Conservation (phyloP, 2,113 vertebrate species). For the Nesospiza acunhae region DNA sequence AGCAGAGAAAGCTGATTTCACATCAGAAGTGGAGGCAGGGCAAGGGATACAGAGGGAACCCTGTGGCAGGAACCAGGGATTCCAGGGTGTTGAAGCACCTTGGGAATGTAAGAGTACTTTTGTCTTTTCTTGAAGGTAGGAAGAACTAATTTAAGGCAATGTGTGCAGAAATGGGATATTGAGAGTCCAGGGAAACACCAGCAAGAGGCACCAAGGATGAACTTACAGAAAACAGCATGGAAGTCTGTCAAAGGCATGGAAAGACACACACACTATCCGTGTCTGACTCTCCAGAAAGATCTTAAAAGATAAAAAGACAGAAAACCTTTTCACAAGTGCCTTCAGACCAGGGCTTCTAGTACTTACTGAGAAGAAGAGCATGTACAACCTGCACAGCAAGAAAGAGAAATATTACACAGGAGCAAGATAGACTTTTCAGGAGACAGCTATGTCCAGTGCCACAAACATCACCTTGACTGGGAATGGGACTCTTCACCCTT, state of each 20-base stretch:
- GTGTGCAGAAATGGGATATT: background rate
- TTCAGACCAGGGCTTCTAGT: background rate
- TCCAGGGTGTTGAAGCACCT: background rate
- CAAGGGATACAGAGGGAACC: background rate
- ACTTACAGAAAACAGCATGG: accelerated
- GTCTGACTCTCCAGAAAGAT: background rate
- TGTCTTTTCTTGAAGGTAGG: background rate
- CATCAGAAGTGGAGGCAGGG: background rate
- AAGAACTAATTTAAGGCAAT: background rate
- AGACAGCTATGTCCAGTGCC: background rate
- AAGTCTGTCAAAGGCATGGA: background rate
- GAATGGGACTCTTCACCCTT: background rate
- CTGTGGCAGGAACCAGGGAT: background rate
- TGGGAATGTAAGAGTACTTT: background rate
- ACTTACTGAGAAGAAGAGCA: background rate
- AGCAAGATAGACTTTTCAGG: background rate
- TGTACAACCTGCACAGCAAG: background rate
- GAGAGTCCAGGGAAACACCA: background rate
- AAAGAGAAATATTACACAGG: background rate
- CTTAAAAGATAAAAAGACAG: too few relatives aligned
- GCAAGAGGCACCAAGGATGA: background rate
- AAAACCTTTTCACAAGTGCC: background rate
- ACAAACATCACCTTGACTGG: background rate
- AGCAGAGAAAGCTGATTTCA: background rate
- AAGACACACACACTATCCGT: background rate